phyloP scores from a whole-genome alignment of 2,797 vertebrate genomes.

The Falco biarmicus region DNA sequence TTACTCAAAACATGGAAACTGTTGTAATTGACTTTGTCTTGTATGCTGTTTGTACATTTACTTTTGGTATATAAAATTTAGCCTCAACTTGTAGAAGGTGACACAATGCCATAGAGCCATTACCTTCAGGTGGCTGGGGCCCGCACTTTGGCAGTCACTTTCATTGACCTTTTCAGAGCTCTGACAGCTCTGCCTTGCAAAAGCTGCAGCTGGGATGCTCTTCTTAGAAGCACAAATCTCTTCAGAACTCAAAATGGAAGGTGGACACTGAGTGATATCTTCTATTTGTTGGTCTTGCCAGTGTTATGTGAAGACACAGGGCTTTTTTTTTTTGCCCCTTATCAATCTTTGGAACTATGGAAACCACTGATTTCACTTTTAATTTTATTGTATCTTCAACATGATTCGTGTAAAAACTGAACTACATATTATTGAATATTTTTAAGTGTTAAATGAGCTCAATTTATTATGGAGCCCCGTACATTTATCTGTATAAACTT shows the following conservation, averaged over 20 bases:
- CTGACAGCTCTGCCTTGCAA: background rate
- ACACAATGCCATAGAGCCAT: background rate
- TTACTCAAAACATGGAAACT: background rate
- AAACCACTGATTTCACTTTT: background rate
- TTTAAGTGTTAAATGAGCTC: background rate
- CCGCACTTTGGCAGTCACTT: accelerated
- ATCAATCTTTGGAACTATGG: background rate
- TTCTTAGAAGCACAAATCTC: background rate
- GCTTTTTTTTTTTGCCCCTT: background rate
- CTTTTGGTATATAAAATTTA: background rate
- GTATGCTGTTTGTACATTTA: background rate
- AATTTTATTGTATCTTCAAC: background rate
- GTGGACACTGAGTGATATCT: background rate
- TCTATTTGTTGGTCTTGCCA: background rate
- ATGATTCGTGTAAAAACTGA: background rate
- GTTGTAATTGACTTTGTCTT: background rate
- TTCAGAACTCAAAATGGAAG: background rate
- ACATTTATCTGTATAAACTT: background rate
- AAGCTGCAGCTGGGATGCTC: background rate
- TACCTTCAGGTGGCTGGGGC: background rate
- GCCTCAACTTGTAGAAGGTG: background rate
- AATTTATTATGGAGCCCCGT: background rate
- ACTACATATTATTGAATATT: background rate
- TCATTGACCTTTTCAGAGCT: background rate
- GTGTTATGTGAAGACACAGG: background rate